Base-by-base conservation (phyloP, 2,113 vertebrate genomes). In the Montifringilla adamsi region DNA sequence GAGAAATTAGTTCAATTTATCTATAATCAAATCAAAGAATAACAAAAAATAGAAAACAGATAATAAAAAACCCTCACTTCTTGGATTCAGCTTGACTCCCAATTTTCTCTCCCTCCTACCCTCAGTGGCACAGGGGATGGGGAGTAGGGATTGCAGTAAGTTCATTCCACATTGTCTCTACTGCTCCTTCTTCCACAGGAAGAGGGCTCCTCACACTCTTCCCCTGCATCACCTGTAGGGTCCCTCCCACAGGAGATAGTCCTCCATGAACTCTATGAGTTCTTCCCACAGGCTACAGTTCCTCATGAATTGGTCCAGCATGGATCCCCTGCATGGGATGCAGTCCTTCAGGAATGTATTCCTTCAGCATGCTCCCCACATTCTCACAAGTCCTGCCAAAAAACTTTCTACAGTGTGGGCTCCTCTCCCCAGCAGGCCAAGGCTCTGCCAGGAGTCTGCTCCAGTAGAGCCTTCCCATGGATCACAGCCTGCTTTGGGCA, bases 101-200 rank as follows among this genome's bases (percentile, higher is more conserved):
- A 3, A 4, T 30, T 74, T 52, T 44, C 22, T 59, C 33, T 73
- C 6, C 6, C 10, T 67, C 10, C 37, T 81, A 22, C 8, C 22
- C 15, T 35, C n/a, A 62, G 13, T 10, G 15, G 13, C 1, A 0
- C 28, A 37, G 15, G 7, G 7, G 7, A 9, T 50, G 12, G 7
- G 5, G 17, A 73, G 17, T 22, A 5, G 15, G 37, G 1, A 1
- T 31, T 50, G 12, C 4, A 15, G 18, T 43, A 30, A 58, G 5
- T 37, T 37, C 26, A 56, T 31, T 4, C 18, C 14, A 43, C 11
- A 4, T 49, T 41, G 13, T 49, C 10, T 55, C 24, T 27, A 31
- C 14, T 80, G 5, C 49, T 49, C 31, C 13, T 31, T 63, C 35
- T 41, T 58, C 21, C 24, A 18, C 26, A 49, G 11, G 30, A 43